Base-by-base conservation (phyloP, 2,888 invertebrate species). In the Drosophila prolongata region DNA sequence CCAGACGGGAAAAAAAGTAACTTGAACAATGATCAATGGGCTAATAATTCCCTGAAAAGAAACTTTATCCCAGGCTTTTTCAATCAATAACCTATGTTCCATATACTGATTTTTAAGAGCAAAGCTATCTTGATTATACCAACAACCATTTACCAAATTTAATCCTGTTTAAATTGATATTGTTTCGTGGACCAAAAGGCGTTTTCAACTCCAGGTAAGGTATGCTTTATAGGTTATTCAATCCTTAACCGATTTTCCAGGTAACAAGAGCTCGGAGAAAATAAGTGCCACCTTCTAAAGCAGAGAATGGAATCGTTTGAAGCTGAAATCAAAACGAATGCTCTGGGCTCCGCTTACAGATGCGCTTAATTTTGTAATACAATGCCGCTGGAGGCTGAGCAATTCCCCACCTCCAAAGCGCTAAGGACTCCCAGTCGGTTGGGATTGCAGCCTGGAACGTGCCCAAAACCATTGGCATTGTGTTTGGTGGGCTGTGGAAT, bases 291-390 rank as follows among this genome's bases (percentile, higher is more conserved):
- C 34, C 30, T 13, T 3, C 13, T 1, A 19, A 16, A 13, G 19
- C 30, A 37, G 38, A 24, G 46, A 40, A 46, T 35, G 24, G 46
- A 47, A 46, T 30, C 49, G 67, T 56, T 67, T 49, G 56, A 60
- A 52, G 59, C 46, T 53, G 73, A 72, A 83, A 82, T 84, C 84
- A 73, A 75, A 71, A 68, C 70, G 72, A 84, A 71, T 76, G 71
- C 64, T 72, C 67, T 42, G 66, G 40, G 47, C 47, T 66, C 67
- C 54, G 84, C 73, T 74, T 84, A 75, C 78, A 67, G 78, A 80
- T 75, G 73, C 67, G 81, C 81, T 84, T 80, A 87, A 78, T 80
- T 84, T 68, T 60, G 76, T 66, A 66, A 71, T 67, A 66, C 43
- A 53, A 64, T 58, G 49, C 64, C 49, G 42, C 62, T 72, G 61